A percentile compares a stretch with the other conserved stretches of the same genome.
Evolutionary conservation across 2,888 invertebrate genomes (phyloP).

Genomic region (Macrosiphum euphorbiae): DNA sequence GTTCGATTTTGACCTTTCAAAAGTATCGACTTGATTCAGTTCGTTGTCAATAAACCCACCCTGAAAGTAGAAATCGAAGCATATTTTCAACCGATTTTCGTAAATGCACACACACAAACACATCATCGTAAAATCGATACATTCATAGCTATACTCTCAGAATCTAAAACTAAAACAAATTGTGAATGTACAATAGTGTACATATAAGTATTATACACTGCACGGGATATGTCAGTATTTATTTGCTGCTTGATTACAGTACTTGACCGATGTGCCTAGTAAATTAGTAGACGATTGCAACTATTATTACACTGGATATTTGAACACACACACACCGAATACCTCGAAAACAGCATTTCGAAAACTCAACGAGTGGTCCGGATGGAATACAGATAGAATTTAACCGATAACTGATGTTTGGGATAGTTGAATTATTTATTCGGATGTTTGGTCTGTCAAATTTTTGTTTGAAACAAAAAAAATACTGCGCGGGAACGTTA

Average conservation of each 20-base stretch:
- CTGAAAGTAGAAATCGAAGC: too few relatives aligned
- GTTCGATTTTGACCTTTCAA: too few relatives aligned
- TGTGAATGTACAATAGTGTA: too few relatives aligned
- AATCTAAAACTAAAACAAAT: too few relatives aligned
- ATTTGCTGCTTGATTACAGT: neutral
- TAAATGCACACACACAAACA: too few relatives aligned
- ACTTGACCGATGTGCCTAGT: neutral
- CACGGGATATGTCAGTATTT: neutral
- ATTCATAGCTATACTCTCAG: too few relatives aligned
- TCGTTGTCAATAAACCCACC: too few relatives aligned
- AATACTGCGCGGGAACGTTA: neutral
- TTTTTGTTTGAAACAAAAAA: neutral
- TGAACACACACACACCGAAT: too few relatives aligned
- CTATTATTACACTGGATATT: neutral
- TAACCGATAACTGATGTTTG: neutral
- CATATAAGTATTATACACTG: neutral
- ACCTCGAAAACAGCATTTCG: neutral
- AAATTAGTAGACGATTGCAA: neutral
- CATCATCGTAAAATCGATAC: too few relatives aligned
- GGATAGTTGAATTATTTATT: neutral
- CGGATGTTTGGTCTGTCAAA: conserved; percentile 7
- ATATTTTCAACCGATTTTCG: too few relatives aligned
- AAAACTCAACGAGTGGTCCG: neutral
- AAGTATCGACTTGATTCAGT: too few relatives aligned
- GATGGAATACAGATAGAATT: neutral